These are phyloP conservation scores for Petrocephalus microphthalmus DNA, from an alignment of 2,113 vertebrate species.

Conservation along the genomic window DNA sequence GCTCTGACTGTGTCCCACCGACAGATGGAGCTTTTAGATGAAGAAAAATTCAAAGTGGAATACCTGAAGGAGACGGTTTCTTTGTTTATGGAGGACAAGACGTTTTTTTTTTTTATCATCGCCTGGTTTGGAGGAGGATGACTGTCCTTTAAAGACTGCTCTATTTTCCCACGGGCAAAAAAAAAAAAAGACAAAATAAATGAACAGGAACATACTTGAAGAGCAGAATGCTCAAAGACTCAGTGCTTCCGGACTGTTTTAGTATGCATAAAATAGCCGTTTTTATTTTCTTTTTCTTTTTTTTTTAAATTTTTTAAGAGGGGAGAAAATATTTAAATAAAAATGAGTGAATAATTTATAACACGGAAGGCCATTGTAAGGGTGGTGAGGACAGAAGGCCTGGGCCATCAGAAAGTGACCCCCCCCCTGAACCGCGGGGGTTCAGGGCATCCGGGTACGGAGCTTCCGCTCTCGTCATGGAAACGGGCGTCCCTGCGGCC, in stretches of 20 bases:
- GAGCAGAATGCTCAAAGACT: conserved; percentile 68
- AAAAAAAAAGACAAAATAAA: conserved; percentile 26
- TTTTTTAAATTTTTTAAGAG: conserved; percentile 65
- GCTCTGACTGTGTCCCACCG: not conserved
- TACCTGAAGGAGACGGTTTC: not conserved
- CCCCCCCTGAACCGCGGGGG: not conserved
- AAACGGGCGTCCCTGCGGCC: not conserved
- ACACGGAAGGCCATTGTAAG: conserved; percentile 1
- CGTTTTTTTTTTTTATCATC: conserved; percentile 13
- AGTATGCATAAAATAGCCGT: conserved; percentile 53
- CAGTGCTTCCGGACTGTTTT: conserved; percentile 82
- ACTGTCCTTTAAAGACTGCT: not conserved
- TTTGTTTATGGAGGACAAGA: not conserved
- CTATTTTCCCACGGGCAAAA: conserved; percentile 34
- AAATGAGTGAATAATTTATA: conserved; percentile 59
- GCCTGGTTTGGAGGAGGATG: conserved; percentile 19
- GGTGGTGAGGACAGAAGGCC: not conserved
- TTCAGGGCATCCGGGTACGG: not conserved
- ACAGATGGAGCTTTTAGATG: not conserved
- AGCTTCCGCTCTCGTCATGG: not conserved
- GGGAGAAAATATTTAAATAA: conserved; percentile 69
- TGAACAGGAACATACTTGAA: conserved; percentile 66
- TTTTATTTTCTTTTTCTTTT: conserved; percentile 61
- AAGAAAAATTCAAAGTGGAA: not conserved
- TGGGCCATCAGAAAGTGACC: conserved; percentile 20